Percentiles rank a stretch among this genome's conserved stretches.
phyloP scores from a whole-genome alignment of 2,888 invertebrate species.

The Rhamnusium bicolor region DNA sequence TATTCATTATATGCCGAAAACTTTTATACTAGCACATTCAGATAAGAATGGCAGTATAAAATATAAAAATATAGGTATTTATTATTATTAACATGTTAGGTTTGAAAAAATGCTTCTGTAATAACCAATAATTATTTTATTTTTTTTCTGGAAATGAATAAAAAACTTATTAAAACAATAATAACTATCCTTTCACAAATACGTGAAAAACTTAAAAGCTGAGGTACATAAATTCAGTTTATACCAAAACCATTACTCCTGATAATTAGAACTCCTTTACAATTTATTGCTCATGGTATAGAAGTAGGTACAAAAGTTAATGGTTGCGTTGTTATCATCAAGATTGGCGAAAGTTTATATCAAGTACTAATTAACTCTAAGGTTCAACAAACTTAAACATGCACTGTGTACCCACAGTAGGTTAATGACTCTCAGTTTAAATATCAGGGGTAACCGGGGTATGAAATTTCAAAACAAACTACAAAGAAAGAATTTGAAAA shows the following conservation, averaged over 20 bases:
- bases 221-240: not conserved
- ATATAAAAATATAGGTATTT: too few species aligned
- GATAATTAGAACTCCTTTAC: not conserved
- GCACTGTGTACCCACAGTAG: not conserved
- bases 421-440: not conserved
- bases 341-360: not conserved
- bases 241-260: not conserved
- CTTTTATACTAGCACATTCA: too few species aligned
- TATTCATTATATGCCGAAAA: too few species aligned
- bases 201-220: not conserved
- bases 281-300: not conserved
- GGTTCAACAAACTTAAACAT: constrained; percentile 7
- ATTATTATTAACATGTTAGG: too few species aligned
- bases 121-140: too few species aligned
- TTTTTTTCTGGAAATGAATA: too few species aligned
- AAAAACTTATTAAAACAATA: too few species aligned
- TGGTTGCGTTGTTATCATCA: not conserved
- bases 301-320: not conserved
- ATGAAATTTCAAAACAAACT: not conserved
- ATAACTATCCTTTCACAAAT: too few species aligned
- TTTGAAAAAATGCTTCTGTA: too few species aligned
- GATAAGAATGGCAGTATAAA: too few species aligned
- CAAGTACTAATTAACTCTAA: not conserved
- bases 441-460: not conserved
- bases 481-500: too few species aligned